Conservation (phyloP, 2,113 vertebrate species). For the Octodon degus region DNA sequence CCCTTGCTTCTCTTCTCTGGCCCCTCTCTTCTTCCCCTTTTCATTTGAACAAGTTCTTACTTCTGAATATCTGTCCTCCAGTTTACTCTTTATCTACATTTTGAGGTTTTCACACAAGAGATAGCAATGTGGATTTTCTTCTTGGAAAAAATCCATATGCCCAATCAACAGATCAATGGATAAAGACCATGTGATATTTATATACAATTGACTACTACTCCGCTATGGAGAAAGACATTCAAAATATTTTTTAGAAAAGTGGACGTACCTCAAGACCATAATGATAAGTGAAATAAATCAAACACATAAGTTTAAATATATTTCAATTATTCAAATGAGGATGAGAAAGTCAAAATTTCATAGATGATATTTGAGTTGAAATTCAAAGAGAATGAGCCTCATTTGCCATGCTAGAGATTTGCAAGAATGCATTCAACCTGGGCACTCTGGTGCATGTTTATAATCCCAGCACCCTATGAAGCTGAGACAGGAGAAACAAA, state of each 20-base stretch:
- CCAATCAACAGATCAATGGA: neutral
- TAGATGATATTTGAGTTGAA: neutral
- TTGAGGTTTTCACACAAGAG: neutral
- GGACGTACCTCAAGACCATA: neutral
- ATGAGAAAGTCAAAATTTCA: neutral
- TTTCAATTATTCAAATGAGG: neutral
- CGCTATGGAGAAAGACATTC: neutral
- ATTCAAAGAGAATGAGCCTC: neutral
- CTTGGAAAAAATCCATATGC: neutral
- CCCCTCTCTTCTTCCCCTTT: neutral
- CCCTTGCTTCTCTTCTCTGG: neutral
- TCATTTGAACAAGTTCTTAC: neutral
- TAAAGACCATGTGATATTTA: neutral
- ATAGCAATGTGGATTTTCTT: neutral
- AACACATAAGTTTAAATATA: neutral
- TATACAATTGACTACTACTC: neutral
- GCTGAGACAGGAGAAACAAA: neutral
- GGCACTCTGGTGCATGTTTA: neutral
- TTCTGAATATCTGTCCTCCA: neutral
- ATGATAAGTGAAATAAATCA: neutral
- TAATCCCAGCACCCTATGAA: neutral
- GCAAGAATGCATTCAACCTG: neutral
- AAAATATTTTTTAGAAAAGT: neutral
- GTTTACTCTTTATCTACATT: neutral
- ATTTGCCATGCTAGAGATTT: neutral